Base-by-base conservation (phyloP, 1,140 invertebrate species). In the Neomicropteryx cornuta region DNA sequence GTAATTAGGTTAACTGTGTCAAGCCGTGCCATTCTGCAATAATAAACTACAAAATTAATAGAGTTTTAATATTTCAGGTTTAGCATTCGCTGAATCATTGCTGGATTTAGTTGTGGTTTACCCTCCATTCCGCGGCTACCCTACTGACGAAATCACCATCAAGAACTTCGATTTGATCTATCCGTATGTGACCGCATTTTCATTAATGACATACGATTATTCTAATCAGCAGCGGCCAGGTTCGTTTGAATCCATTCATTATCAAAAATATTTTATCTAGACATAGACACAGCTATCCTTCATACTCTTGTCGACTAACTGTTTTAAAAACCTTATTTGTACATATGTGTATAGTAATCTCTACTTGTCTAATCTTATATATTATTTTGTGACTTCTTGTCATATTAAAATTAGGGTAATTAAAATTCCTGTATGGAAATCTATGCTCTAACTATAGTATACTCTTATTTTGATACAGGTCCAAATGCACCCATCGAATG, bases 191-290 rank as follows among this genome's bases (percentile, higher is more conserved):
- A 80, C 83, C 52, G 81, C 76, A 35, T 92, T 96, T 56, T 93
- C 88, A 27, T 68, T 97, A 1, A 94, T 95, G 90, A 95, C 90
- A 1, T 97, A 97, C 60, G 93, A 97, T 60, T 96, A 79, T 62
- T 93, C 90, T 18, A 86, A 63, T 63, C 67, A 82, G 8, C 77
- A 86, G 55, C 75, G 77, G 49, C 86, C 87, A 43, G 87, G 86
- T 72, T 53, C 47, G 28, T 30, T 44, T 36, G 32, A 66, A 51
- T 49, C 33, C 38, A 34, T 41, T 10, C 38, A 8, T 18, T 23
- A 46, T 33, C 8, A 13, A 32, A 27, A 51, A 19, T 29, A 24
- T 11, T 35, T 14, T 37, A 10, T 38, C 42, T n/a, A 44, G 18
- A 13, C 28, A 3, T 35, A 3, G 2, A 19, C 28, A 23, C 5